These are phyloP conservation scores for Globodera rostochiensis DNA, from an alignment of 1,140 invertebrate species.

Conservation along the genomic window DNA sequence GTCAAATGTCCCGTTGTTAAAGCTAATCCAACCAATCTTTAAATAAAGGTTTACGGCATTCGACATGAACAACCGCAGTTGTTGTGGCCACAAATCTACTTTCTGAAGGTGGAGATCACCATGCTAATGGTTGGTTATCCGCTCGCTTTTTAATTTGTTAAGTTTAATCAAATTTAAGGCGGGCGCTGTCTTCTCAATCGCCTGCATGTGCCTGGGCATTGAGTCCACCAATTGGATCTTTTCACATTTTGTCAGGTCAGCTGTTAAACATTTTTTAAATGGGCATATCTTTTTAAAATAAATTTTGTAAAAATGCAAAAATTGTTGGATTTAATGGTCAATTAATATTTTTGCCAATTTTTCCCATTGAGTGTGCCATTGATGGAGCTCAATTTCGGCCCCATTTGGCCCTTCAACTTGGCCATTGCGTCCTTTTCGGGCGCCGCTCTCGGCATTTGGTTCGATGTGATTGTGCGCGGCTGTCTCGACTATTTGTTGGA, in stretches of 20 bases:
- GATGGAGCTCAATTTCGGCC: conserved; percentile 54
- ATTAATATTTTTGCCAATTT: conserved; percentile 30
- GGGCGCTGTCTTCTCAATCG: conserved; percentile 53
- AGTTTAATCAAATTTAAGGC: not conserved
- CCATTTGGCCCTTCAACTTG: conserved; percentile 61
- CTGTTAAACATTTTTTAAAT: not conserved
- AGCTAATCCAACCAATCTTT: not conserved
- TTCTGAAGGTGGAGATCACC: conserved; percentile 56
- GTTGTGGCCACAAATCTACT: conserved; percentile 49
- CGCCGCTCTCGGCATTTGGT: conserved; percentile 60
- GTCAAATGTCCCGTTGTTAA: not conserved
- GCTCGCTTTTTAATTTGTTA: not conserved
- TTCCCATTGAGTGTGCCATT: conserved; percentile 47
- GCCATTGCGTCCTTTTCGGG: conserved; percentile 55
- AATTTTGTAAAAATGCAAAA: too few species aligned
- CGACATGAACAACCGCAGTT: conserved; percentile 51
- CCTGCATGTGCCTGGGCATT: conserved; percentile 57
- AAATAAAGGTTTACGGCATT: conserved; percentile 48
- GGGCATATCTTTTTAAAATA: too few species aligned
- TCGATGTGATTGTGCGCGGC: conserved; percentile 55
- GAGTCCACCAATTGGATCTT: conserved; percentile 52
- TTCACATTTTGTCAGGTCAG: conserved; percentile 54
- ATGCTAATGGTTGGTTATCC: conserved; percentile 39
- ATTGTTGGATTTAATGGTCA: not conserved
- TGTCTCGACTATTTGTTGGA: conserved; percentile 56